These are phyloP conservation scores for Andrena flavipes DNA, from an alignment of 2,888 invertebrate species.

Conservation along the genomic window DNA sequence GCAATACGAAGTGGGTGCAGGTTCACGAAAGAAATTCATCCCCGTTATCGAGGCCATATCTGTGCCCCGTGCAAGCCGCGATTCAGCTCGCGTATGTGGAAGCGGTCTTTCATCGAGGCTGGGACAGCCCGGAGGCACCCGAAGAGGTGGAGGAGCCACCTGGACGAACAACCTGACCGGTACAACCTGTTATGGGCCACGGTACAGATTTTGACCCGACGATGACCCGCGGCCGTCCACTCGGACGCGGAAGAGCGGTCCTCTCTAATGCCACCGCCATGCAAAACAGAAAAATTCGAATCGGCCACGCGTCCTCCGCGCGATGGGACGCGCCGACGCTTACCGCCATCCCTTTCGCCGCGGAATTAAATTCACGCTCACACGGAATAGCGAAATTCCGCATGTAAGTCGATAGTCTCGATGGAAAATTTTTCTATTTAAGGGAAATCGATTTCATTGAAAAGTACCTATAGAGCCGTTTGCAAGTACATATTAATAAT, in stretches of 20 bases:
- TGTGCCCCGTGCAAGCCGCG: conserved; percentile 29
- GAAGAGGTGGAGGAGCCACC: conserved; percentile 61
- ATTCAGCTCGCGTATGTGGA: conserved; percentile 70
- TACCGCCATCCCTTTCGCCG: no score
- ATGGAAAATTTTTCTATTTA: no score
- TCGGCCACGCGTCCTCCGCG: conserved; percentile 61
- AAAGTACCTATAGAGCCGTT: no score
- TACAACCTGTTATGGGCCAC: conserved; percentile 80
- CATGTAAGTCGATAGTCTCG: no score
- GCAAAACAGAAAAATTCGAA: conserved; percentile 69
- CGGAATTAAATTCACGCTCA: no score
- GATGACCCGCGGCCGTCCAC: conserved; percentile 74
- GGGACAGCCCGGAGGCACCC: conserved; percentile 44
- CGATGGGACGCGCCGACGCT: not conserved
- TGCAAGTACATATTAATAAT: no score
- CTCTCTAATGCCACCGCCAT: conserved; percentile 67
- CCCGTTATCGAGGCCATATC: conserved; percentile 51
- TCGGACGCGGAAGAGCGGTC: conserved; percentile 70
- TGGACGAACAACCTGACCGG: conserved; percentile 75
- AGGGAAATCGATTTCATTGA: no score
- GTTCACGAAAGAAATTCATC: conserved; percentile 36
- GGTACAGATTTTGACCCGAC: conserved; percentile 79
- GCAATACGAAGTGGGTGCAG: not conserved
- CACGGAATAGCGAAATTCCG: no score
- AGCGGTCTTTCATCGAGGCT: conserved; percentile 64